A percentile compares a stretch with the other conserved stretches of the same genome.
These are phyloP conservation scores for Hirtodrosophila alboralis DNA, from an alignment of 2,888 invertebrate species.

Conservation along the genomic window DNA sequence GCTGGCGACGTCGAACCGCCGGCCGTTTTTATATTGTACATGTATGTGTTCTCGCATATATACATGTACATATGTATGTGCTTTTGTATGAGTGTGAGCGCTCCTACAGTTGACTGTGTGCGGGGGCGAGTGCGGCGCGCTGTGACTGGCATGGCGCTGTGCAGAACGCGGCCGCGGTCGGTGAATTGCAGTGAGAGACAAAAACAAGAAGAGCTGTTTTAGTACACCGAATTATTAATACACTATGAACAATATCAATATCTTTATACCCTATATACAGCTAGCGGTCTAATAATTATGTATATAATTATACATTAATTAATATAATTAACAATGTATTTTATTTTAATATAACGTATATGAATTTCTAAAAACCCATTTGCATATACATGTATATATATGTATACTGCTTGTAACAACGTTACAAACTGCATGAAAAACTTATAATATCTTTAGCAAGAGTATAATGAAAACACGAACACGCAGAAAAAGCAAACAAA, in stretches of 20 bases:
- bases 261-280: no score
- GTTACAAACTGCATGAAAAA: constrained; percentile 8
- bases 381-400: no score
- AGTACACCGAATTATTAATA: constrained; percentile 20
- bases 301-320: no score
- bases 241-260: constrained; percentile 19
- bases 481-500: constrained; percentile 74
- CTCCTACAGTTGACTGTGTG: constrained; percentile 38
- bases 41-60: constrained; percentile 23
- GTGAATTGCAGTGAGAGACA: constrained; percentile 72
- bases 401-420: no score
- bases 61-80: constrained; percentile 19
- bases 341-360: no score
- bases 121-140: constrained; percentile 29
- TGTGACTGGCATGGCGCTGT: constrained; percentile 47
- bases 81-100: constrained; percentile 54
- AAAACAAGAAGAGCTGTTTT: constrained; percentile 36
- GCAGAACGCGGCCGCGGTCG: constrained; percentile 64
- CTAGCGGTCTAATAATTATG: background rate
- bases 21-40: constrained; percentile 50
- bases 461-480: constrained; percentile 66
- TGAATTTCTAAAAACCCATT: no score
- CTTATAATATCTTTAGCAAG: background rate
- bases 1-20: constrained; percentile 62
- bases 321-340: no score